Evolutionary conservation across 1,140 invertebrate species (phyloP).

Genomic region (Ceratosolen solmsi): DNA sequence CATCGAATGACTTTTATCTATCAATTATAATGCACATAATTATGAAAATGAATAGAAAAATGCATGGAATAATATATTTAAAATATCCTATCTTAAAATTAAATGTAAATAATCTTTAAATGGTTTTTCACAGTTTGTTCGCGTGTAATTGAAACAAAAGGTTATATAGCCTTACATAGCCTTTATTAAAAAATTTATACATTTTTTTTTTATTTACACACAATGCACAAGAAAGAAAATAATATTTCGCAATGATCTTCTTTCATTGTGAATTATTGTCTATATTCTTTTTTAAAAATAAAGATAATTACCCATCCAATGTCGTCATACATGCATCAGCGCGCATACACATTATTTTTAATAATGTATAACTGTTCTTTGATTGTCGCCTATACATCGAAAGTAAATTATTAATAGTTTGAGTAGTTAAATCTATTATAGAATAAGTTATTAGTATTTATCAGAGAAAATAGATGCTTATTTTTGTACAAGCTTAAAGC

Average conservation of each 20-base stretch:
- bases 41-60: too few relatives aligned
- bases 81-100: not conserved
- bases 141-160: not conserved
- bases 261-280: not conserved
- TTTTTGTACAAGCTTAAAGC: not conserved
- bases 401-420: not conserved
- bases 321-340: too few relatives aligned
- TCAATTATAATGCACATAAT: too few relatives aligned
- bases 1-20: too few relatives aligned
- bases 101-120: constrained; percentile 2
- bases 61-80: not conserved
- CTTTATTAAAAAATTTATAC: too few relatives aligned
- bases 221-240: not conserved
- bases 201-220: not conserved
- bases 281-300: not conserved
- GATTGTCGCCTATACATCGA: not conserved
- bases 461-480: not conserved
- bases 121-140: too few relatives aligned
- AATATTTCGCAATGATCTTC: not conserved
- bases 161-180: too few relatives aligned
- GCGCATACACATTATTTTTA: not conserved
- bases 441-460: constrained; percentile 6
- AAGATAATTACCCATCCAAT: not conserved
- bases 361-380: not conserved
- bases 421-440: not conserved